These are phyloP conservation scores for Sialis lutaria DNA, from an alignment of 2,888 invertebrate genomes.

Conservation along the genomic window DNA sequence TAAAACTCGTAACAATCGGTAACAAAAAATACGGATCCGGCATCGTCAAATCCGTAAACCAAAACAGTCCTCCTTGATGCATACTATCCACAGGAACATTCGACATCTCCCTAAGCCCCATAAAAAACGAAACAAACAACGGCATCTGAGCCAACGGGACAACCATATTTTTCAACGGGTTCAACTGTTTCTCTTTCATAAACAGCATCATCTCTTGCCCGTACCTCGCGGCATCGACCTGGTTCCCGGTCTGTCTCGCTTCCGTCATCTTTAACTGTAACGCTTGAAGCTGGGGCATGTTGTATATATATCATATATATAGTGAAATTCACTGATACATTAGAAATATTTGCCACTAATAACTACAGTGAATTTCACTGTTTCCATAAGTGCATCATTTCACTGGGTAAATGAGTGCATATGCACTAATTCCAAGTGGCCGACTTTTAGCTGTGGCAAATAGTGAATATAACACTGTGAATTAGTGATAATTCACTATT, in stretches of 20 bases:
- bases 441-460: too few relatives aligned
- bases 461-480: too few relatives aligned
- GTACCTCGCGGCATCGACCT: slow-evolving; percentile 55
- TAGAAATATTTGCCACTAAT: too few relatives aligned
- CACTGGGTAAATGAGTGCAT: too few relatives aligned
- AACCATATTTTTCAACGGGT: slow-evolving; percentile 61
- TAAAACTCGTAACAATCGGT: slow-evolving; percentile 69
- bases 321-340: too few relatives aligned
- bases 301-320: too few relatives aligned
- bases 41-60: slow-evolving; percentile 86
- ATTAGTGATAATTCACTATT: too few relatives aligned
- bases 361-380: too few relatives aligned
- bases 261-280: slow-evolving; percentile 74
- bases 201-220: slow-evolving; percentile 63
- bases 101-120: slow-evolving; percentile 76
- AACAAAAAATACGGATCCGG: slow-evolving; percentile 79
- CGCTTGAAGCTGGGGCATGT: slow-evolving; percentile 69
- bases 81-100: slow-evolving; percentile 82
- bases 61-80: slow-evolving; percentile 70
- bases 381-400: too few relatives aligned
- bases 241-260: slow-evolving; percentile 70
- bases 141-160: slow-evolving; percentile 68
- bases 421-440: too few relatives aligned
- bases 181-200: slow-evolving; percentile 67
- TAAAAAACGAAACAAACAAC: slow-evolving; percentile 82